These are phyloP conservation scores for Acrocephalus kingi DNA, from an alignment of 2,113 vertebrate species.

Conservation along the genomic window DNA sequence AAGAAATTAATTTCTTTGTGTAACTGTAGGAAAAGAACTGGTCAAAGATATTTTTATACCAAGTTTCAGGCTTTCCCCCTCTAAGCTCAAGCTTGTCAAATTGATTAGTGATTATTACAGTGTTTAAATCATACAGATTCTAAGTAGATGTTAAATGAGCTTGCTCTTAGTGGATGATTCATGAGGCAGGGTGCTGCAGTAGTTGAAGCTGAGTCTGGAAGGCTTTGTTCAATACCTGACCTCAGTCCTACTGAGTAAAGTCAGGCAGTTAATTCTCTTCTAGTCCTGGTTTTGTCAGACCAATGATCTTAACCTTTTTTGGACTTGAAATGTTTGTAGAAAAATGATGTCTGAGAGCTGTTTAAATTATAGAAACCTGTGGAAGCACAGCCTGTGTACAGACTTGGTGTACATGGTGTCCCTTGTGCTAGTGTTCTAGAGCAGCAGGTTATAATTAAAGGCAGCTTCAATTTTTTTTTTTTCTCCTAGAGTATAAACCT, in stretches of 20 bases:
- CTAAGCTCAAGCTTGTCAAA: not conserved
- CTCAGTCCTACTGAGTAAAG: not conserved
- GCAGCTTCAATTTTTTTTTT: not conserved
- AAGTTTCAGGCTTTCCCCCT: not conserved
- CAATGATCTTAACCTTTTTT: not conserved
- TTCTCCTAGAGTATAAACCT: slow-evolving; percentile 51
- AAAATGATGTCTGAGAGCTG: not conserved
- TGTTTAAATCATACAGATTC: slow-evolving; percentile 17
- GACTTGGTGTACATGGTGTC: not conserved
- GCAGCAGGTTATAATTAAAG: not conserved
- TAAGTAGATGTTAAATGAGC: not conserved
- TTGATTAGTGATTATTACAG: slow-evolving; percentile 27
- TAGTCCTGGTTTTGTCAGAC: not conserved
- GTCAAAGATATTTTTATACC: not conserved
- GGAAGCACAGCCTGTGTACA: not conserved
- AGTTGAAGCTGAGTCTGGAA: not conserved
- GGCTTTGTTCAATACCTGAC: not conserved
- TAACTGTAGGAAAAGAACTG: not conserved
- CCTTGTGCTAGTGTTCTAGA: not conserved
- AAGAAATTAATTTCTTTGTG: not conserved
- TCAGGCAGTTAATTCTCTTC: slow-evolving; percentile 2
- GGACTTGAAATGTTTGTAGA: not conserved
- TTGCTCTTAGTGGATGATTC: slow-evolving; percentile 1
- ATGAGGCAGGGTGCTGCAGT: not conserved
- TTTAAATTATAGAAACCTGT: not conserved